phyloP scores from a whole-genome alignment of 2,888 invertebrate genomes.

The Andrena minutula region DNA sequence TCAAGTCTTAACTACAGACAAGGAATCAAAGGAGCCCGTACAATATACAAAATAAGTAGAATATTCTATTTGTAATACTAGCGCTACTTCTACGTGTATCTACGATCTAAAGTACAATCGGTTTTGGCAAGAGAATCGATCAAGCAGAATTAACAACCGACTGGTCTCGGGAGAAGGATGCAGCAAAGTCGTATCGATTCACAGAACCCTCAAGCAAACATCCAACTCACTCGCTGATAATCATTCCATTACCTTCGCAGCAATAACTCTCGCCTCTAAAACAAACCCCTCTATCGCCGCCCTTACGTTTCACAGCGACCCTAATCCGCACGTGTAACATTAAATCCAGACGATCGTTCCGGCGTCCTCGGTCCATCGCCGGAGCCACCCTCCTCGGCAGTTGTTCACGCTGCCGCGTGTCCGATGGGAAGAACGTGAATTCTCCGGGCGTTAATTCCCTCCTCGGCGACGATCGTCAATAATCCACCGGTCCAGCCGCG shows the following conservation, averaged over 20 bases:
- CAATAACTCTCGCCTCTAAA: too few relatives aligned
- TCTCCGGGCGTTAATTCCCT: not conserved
- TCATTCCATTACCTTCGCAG: too few relatives aligned
- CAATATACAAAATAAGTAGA: not conserved
- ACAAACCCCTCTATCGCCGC: too few relatives aligned
- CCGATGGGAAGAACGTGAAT: too few relatives aligned
- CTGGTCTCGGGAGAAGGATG: constrained; percentile 1
- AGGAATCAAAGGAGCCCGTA: not conserved
- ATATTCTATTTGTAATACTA: not conserved
- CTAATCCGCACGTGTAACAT: too few relatives aligned
- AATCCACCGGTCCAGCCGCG: constrained; percentile 19
- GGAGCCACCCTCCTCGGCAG: not conserved
- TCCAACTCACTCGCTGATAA: too few relatives aligned
- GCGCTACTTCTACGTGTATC: constrained; percentile 8
- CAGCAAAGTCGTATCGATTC: not conserved
- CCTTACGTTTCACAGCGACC: too few relatives aligned
- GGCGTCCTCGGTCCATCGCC: too few relatives aligned
- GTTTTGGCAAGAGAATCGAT: not conserved
- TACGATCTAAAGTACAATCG: not conserved
- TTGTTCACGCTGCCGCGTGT: not conserved
- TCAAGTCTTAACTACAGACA: constrained; percentile 5
- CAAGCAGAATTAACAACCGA: not conserved
- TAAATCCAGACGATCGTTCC: too few relatives aligned
- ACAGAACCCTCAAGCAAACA: too few relatives aligned
- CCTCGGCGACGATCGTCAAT: constrained; percentile 9